Base-by-base conservation (phyloP, 2,888 invertebrate species). In the Therioaphis trifolii region DNA sequence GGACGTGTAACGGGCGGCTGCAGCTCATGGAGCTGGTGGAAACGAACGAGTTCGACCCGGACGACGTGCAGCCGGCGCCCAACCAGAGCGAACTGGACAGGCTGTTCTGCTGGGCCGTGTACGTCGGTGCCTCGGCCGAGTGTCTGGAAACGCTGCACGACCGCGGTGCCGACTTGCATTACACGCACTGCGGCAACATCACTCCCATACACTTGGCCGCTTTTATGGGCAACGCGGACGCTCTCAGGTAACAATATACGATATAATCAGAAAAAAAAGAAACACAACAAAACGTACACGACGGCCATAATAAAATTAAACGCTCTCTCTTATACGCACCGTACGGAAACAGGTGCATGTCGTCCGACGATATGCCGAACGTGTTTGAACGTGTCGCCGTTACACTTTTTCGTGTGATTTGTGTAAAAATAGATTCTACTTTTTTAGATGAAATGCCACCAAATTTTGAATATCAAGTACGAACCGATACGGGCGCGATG, bases 1-100 rank as follows among this genome's bases (percentile, higher is more conserved):
- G 90, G 80, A 91, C 91, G 84, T 91, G 92, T 49, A 92, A 92
- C 61, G 94, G 94, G 11, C 91, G 93, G 75, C 90, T 93, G 85
- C 90, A 91, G 46, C 90, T 94, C 18, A 89, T 95, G 40, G 94
- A 94, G 86, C 94, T 94, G 86, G 91, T 95, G 85, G 95, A 95
- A 88, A 91, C 90, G 84, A 92, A 92, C 76, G 66, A 49, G 46
- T 85, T 85, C 49, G 76, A 84, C 24, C 78, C 78, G 52, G 78
- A 55, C 2, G 46, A 24, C 21, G 71, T 71, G 29, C 92, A 91
- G 86, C 79, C 74, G 4, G 92, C 91, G 86, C 91, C 93, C 76
- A 84, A 68, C n/a, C 79, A 76, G 14, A 66, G 29, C 29, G 86
- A 86, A 90, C 66, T 82, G 58, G 93, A 94, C 88, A 91, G 93